Base-by-base conservation (phyloP, 2,888 invertebrate species). In the Glaucopsyche alexis region DNA sequence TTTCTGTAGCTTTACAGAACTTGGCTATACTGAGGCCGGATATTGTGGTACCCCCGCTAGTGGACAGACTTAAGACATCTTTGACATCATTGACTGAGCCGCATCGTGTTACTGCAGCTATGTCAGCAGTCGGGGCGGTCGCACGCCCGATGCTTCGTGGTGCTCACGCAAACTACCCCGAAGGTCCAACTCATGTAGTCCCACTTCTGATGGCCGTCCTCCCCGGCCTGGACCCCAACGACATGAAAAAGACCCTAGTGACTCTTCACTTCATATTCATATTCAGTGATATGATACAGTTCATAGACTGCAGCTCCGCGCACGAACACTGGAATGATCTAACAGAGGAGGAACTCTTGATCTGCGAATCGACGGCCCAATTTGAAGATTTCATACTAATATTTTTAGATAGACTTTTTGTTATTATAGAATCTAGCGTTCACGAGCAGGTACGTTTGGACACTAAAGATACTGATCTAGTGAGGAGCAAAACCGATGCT, bases 171-270 rank as follows among this genome's bases (percentile, higher is more conserved):
- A 93, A 91, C 14, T 96, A 95, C 83, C 94, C 95, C 0, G 97
- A 96, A 83, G 98, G 97, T 0, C 96, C 96, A 6, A 94, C 95
- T 0, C 97, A 98, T 81, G 95, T 98, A 0, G 93, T 98, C 19
- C 97, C 97, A 0, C 91, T 98, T 42, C 91, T 98, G 14, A 94
- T 96, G 83, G 95, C 96, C 0, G 94, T 96, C 0, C 88, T 99
- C 19, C 98, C 98, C 0, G 98, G 98, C 14, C 96, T 99, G 65
- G 98, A 98, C 85, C 96, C 97, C 0, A 98, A 98, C 82, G 98
- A 98, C 85, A 94, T 96, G 64, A 94, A 94, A 77, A 96, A 96
- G 85, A 95, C 95, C 40, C 90, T 96, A 72, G 94, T 96, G 40
- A 96, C 97, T 0, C 94, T 98, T 75, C 96, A 96, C 80, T 95